Base-by-base conservation (phyloP, 2,888 invertebrate genomes). In the Nephrotoma guestfalica region DNA sequence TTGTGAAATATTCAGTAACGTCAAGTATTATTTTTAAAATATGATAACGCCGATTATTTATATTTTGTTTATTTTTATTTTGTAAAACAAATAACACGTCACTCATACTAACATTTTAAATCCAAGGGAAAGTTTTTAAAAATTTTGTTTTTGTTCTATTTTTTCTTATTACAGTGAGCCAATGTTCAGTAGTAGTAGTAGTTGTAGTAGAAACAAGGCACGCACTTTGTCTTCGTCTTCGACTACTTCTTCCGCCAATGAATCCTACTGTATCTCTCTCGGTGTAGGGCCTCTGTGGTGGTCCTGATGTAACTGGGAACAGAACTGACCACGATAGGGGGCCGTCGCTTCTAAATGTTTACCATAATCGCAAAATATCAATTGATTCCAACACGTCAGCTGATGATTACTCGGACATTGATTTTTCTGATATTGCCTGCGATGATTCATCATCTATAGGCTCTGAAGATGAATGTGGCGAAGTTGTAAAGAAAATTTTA, bases 201-300 rank as follows among this genome's bases (percentile, higher is more conserved):
- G 89, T 89, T 88, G 90, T 90, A 91, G 91, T 90, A 90, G 90
- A 89, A 90, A 90, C 86, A 90, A 90, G 86, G 41, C 88, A 87
- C 91, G 92, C 87, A 91, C 91, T 86, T 90, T 90, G 88, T 92
- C 92, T 88, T 90, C 91, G 89, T 91, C 91, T 88, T 94, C 95
- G 91, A 91, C 94, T 91, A 94, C 94, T 92, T 94, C 93, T 90
- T 94, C 94, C 91, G 94, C 94, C 92, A 94, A 94, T 93, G 94
- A 94, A 91, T 94, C 94, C 91, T 95, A 94, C 92, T 95, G 94
- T 94, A 94, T 95, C 94, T 95, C 97, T 96, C 96, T 98, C 96
- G 98, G 97, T 93, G 96, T 97, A 94, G 98, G 98, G 98, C 98
- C 98, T 98, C 98, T 96, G 98, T 98, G 92, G 92, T 98, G 98